Conservation (phyloP, 2,113 vertebrate genomes). For the Dicentrarchus labrax region DNA sequence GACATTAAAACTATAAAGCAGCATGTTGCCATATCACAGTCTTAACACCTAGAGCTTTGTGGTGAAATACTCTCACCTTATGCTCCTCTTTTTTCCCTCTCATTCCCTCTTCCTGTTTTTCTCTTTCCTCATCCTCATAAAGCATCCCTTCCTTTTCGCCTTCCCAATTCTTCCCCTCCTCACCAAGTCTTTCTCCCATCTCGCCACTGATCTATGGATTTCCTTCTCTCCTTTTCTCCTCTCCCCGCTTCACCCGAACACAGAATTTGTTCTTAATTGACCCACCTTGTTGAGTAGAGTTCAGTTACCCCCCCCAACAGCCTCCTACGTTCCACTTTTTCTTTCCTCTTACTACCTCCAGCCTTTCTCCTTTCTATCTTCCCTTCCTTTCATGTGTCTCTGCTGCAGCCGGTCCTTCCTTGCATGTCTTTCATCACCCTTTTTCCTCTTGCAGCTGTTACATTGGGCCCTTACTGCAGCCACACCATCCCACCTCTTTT, state of each 20-base stretch:
- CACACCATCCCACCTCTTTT: not conserved
- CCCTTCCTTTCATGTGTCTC: not conserved
- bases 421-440: conserved; percentile 4
- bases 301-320: not conserved
- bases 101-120: not conserved
- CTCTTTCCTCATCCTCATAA: not conserved
- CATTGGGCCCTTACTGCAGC: not conserved
- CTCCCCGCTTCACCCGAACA: conserved; percentile 16
- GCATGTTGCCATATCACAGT: conserved; percentile 22
- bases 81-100: not conserved
- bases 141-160: not conserved
- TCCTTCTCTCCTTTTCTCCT: not conserved
- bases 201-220: not conserved
- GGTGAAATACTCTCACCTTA: conserved; percentile 8
- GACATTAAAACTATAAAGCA: conserved; percentile 51
- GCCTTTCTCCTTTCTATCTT: not conserved
- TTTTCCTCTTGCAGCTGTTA: not conserved
- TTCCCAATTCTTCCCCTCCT: not conserved
- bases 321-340: not conserved
- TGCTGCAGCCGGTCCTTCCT: not conserved
- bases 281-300: conserved; percentile 45
- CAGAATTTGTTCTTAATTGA: conserved; percentile 49
- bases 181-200: too few relatives aligned
- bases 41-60: conserved; percentile 27
- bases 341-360: not conserved